Percentiles rank a stretch among this genome's conserved stretches.
phyloP scores from a whole-genome alignment of 1,140 invertebrate genomes.

The Chironomus striatipennis region DNA sequence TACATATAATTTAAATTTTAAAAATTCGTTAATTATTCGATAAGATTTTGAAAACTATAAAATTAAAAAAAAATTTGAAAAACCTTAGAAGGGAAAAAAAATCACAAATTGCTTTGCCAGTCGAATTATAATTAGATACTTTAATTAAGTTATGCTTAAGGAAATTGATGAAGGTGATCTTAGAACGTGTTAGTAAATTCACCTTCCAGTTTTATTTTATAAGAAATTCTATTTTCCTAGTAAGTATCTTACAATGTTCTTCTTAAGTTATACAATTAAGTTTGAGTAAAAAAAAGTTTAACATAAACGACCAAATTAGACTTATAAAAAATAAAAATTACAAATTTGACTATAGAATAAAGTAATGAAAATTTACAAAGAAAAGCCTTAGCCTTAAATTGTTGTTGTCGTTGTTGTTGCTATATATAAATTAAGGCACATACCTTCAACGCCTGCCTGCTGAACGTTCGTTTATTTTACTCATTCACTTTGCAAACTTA shows the following conservation, averaged over 20 bases:
- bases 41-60: not conserved
- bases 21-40: not conserved
- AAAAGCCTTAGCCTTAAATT: too few species aligned
- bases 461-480: not conserved
- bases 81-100: not conserved
- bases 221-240: not conserved
- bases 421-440: not conserved
- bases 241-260: not conserved
- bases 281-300: too few species aligned
- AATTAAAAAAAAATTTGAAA: not conserved
- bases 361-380: not conserved
- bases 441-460: conserved; percentile 3
- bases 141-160: too few species aligned
- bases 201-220: not conserved
- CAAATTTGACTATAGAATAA: not conserved
- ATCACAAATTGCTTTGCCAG: not conserved
- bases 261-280: not conserved
- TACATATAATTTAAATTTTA: not conserved
- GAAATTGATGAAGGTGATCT: too few species aligned
- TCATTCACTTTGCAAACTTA: too few species aligned
- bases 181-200: too few species aligned
- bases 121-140: not conserved
- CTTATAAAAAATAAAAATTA: not conserved
- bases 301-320: not conserved
- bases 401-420: too few species aligned